Base-by-base conservation (phyloP, 1,140 invertebrate genomes). In the Himalopsyche phryganea region DNA sequence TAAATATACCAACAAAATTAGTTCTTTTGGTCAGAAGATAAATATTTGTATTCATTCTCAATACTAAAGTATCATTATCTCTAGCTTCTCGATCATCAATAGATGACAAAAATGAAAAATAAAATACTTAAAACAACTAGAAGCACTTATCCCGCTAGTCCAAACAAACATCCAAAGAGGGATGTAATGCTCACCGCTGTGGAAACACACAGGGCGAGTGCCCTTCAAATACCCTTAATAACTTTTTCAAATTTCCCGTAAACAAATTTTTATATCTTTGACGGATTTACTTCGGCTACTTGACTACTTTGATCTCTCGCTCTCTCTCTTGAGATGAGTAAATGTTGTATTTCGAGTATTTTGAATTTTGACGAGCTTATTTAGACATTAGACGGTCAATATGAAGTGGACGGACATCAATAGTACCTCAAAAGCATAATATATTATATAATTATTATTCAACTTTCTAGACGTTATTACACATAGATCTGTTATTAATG, bases 261-360 rank as follows among this genome's bases (percentile, higher is more conserved):
- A 50, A 50, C 48, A 57, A 57, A 50, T 50, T 53, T 48, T 48
- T 35, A 13, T 23, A 57, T 57, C 54, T 57, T 57, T 57, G 54
- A 57, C 15, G 40, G 23, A 50, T 50, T 57, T 17, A 6, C 42
- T 14, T 36, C 54, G 47, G 36, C 38, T 47, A 44, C 54, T 57
- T 57, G 54, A 14, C 20, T 35, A 11, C 54, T 57, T 57, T 57
- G 54, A 57, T 57, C 32, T 6, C 13, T 33, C 20, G 11, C 38
- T 5, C 32, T n/a, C n/a, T n/a, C n/a, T 40, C 11, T 40, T 40
- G 38, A 40, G 11, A 15, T 15, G 38, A 40, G 38, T n/a, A 40
- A 40, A 40, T 15, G 38, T 9, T 28, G 23, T 28, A 9, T 9
- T 28, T 28, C 4, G 23, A 28, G 23, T 28, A 28, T 28, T 9